Conservation (phyloP, 2,113 vertebrate species). For the sheep (Ovis aries) region DNA sequence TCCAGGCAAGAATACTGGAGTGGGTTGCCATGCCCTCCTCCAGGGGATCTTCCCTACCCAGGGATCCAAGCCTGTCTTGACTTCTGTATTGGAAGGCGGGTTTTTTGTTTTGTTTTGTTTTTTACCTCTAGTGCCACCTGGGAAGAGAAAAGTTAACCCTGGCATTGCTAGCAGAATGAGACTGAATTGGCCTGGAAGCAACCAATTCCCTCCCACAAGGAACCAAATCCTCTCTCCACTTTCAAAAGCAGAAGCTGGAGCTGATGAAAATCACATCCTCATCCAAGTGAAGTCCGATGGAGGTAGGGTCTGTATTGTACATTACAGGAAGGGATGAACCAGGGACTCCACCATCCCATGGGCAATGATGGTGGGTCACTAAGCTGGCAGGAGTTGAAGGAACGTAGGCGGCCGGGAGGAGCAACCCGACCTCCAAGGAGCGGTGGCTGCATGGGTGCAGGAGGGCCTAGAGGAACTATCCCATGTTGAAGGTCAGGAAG, state of each 20-base stretch:
- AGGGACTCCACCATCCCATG: background rate
- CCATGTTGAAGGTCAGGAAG: too few species aligned
- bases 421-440: too few species aligned
- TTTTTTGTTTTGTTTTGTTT: background rate
- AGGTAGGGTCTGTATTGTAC: background rate
- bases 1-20: background rate
- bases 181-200: background rate
- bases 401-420: accelerated
- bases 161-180: background rate
- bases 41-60: background rate
- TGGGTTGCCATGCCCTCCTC: background rate
- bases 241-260: background rate
- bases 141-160: background rate
- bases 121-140: background rate
- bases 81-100: background rate
- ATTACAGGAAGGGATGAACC: background rate
- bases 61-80: background rate
- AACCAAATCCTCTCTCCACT: background rate
- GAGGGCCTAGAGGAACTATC: too few species aligned
- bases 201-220: background rate
- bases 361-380: background rate
- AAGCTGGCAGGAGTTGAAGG: background rate
- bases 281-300: background rate
- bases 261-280: background rate
- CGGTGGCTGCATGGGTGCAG: accelerated